These are phyloP conservation scores for Lysiphlebus fabarum DNA, from an alignment of 1,140 invertebrate genomes.

Conservation along the genomic window DNA sequence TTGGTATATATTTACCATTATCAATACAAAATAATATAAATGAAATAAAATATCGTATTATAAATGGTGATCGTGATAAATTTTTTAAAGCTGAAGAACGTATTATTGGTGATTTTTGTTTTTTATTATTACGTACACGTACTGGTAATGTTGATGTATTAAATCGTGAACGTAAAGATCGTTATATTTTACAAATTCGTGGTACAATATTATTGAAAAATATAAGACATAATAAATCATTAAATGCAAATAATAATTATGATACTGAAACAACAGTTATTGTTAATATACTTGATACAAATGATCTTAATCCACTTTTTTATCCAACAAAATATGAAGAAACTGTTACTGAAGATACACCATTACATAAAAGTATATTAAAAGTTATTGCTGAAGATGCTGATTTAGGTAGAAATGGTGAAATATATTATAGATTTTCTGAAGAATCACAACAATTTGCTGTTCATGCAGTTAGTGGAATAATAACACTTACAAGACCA, in stretches of 20 bases:
- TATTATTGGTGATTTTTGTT: constrained; percentile 89
- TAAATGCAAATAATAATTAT: constrained; percentile 52
- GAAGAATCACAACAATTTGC: constrained; percentile 81
- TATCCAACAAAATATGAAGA: constrained; percentile 82
- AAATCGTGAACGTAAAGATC: constrained; percentile 85
- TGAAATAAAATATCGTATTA: constrained; percentile 78
- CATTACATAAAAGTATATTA: constrained; percentile 74
- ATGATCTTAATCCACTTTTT: constrained; percentile 90
- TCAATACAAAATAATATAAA: constrained; percentile 50
- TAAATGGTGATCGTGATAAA: constrained; percentile 79
- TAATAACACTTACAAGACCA: constrained; percentile 79
- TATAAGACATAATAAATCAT: constrained; percentile 43
- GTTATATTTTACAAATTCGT: constrained; percentile 76
- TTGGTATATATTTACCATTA: constrained; percentile 63
- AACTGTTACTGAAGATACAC: constrained; percentile 84
- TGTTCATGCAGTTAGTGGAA: constrained; percentile 87
- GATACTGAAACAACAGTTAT: constrained; percentile 73
- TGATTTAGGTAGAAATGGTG: constrained; percentile 88
- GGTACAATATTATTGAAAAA: constrained; percentile 65
- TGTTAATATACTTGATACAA: constrained; percentile 82
- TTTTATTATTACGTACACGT: constrained; percentile 81
- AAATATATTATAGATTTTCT: constrained; percentile 94
- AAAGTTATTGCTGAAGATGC: constrained; percentile 87
- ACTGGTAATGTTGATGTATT: constrained; percentile 80
- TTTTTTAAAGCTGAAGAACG: constrained; percentile 90